Conservation (phyloP, 2,888 invertebrate genomes). For the Stegana nigrithorax region DNA sequence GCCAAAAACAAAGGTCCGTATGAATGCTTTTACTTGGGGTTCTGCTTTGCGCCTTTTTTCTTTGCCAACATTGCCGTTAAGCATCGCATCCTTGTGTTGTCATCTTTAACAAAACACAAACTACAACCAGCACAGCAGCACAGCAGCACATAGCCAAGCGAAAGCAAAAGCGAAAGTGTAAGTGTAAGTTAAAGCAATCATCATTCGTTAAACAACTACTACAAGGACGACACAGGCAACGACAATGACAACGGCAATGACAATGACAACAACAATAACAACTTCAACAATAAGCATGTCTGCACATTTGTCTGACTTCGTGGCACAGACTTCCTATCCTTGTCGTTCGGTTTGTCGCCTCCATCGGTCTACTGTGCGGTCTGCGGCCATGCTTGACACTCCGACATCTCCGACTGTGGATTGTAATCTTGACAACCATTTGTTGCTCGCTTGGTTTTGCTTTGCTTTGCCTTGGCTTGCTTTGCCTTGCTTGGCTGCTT, state of each 20-base stretch:
- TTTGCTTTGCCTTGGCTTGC: slow-evolving; percentile 2
- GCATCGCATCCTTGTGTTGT: not conserved
- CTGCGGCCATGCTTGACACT: slow-evolving; percentile 23
- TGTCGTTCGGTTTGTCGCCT: too few relatives aligned
- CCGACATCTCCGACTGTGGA: slow-evolving; percentile 20
- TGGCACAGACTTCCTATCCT: slow-evolving; percentile 2
- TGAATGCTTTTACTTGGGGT: slow-evolving; percentile 27
- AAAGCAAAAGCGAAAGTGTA: slow-evolving; percentile 19
- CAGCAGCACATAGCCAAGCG: slow-evolving; percentile 15
- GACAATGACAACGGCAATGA: not conserved
- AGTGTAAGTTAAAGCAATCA: too few relatives aligned
- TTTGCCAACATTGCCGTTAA: slow-evolving; percentile 4
- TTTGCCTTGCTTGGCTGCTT: not conserved
- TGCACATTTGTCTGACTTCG: slow-evolving; percentile 6
- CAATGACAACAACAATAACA: not conserved
- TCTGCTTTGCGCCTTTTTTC: slow-evolving; percentile 7
- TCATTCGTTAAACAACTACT: slow-evolving; percentile 17
- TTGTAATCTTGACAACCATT: slow-evolving; percentile 43
- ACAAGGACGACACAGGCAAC: not conserved
- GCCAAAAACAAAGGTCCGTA: slow-evolving; percentile 22
- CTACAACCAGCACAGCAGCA: not conserved
- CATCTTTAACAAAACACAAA: not conserved
- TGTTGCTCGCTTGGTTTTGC: slow-evolving; percentile 40
- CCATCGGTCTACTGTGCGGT: slow-evolving; percentile 8
- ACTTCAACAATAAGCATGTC: slow-evolving; percentile 1